These are phyloP conservation scores for Hirtodrosophila trivittata DNA, from an alignment of 2,888 invertebrate species.

Conservation along the genomic window DNA sequence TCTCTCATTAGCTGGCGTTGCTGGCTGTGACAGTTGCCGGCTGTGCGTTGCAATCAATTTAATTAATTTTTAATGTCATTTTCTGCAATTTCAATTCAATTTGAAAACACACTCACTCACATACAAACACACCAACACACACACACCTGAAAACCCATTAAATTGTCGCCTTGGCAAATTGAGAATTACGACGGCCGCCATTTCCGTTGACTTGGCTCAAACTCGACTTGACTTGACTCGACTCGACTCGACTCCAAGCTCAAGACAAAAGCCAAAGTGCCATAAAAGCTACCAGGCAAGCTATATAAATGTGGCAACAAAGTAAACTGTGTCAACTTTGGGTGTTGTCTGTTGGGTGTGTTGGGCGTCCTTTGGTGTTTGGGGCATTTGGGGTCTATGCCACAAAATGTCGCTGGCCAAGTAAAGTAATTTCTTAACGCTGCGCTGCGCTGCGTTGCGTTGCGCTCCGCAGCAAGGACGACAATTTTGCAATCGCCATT, in stretches of 20 bases:
- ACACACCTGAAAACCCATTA: slow-evolving; percentile 74
- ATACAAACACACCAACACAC: slow-evolving; percentile 44
- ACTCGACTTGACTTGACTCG: slow-evolving; percentile 32
- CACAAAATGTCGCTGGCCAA: slow-evolving; percentile 68
- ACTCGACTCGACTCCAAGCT: slow-evolving; percentile 43
- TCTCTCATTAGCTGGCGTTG: slow-evolving; percentile 41
- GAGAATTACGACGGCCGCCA: slow-evolving; percentile 79
- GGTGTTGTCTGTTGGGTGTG: slow-evolving; percentile 35
- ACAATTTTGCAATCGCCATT: slow-evolving; percentile 79
- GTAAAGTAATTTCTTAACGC: slow-evolving; percentile 78
- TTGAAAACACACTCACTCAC: slow-evolving; percentile 63
- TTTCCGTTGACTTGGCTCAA: slow-evolving; percentile 73
- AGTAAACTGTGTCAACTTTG: slow-evolving; percentile 77
- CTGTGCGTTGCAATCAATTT: slow-evolving; percentile 79
- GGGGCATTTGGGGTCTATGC: slow-evolving; percentile 32
- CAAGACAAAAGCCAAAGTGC: slow-evolving; percentile 75
- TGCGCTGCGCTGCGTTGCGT: slow-evolving; percentile 47
- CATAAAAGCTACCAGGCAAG: slow-evolving; percentile 75
- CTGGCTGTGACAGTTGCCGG: slow-evolving; percentile 57
- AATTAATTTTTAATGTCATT: slow-evolving; percentile 82
- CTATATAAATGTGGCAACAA: slow-evolving; percentile 79
- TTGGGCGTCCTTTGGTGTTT: neutral
- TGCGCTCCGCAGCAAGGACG: slow-evolving; percentile 65
- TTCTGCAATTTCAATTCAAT: slow-evolving; percentile 80
- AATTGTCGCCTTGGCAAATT: slow-evolving; percentile 81